phyloP scores from a whole-genome alignment of 92 coral and sea anemone genomes.

The Diadumene lineata region DNA sequence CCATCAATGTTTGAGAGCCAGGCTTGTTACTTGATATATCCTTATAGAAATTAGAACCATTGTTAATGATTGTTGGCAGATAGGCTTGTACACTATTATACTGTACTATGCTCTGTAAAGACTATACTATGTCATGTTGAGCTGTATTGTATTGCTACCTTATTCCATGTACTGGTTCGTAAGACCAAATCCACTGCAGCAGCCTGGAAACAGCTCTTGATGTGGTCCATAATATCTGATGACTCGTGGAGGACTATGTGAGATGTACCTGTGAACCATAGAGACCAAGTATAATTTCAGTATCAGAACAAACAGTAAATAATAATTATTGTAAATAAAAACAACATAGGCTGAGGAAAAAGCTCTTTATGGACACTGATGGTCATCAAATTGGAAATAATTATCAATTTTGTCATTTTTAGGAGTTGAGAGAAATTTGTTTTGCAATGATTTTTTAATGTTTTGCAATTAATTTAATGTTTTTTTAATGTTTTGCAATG shows the following conservation, averaged over 20 bases:
- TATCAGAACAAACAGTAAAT: neutral
- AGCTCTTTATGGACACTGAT: neutral
- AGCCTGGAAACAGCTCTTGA: slow-evolving; percentile 91
- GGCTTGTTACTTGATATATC: slow-evolving; percentile 21
- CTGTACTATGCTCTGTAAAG: no score
- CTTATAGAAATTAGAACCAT: slow-evolving; percentile 22
- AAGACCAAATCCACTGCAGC: slow-evolving; percentile 72
- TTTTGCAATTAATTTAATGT: no score
- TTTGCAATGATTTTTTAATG: no score
- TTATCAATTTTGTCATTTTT: no score
- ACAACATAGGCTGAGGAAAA: neutral
- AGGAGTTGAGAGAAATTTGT: no score
- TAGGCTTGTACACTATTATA: no score
- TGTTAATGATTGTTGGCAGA: no score
- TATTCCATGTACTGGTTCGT: slow-evolving; percentile 35
- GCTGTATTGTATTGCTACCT: slow-evolving; percentile 33
- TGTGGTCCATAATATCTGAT: slow-evolving; percentile 53
- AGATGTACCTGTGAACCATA: slow-evolving; percentile 50
- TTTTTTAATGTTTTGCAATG: no score
- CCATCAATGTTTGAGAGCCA: slow-evolving; percentile 62
- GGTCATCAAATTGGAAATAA: no score
- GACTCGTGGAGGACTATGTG: slow-evolving; percentile 83
- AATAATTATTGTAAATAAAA: no score
- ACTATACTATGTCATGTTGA: no score
- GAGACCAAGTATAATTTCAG: neutral